These are phyloP conservation scores for Sebastolobus alascanus DNA, from an alignment of 2,797 vertebrate species.

Conservation along the genomic window DNA sequence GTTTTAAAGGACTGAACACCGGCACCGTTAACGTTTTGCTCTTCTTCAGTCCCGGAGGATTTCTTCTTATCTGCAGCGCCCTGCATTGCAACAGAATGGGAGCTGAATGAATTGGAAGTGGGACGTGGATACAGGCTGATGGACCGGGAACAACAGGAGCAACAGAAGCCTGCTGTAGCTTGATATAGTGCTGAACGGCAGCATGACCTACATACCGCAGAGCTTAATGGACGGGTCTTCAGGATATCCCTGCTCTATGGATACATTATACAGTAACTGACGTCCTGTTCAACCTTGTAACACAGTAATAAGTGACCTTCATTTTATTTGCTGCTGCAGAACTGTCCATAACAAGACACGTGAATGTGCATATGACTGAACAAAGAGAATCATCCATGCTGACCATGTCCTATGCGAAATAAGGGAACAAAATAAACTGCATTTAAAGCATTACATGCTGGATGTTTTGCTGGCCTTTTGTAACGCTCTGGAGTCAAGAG, in stretches of 20 bases:
- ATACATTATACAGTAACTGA: not conserved
- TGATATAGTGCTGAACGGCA: slow-evolving; percentile 24
- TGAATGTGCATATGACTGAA: slow-evolving; percentile 21
- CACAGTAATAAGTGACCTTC: slow-evolving; percentile 48
- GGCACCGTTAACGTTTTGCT: not conserved
- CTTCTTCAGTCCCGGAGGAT: not conserved
- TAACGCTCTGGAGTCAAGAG: slow-evolving; percentile 2
- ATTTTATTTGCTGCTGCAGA: slow-evolving; percentile 18
- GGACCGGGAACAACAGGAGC: slow-evolving; percentile 37
- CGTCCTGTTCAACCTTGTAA: slow-evolving; percentile 16
- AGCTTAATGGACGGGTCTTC: slow-evolving; percentile 34
- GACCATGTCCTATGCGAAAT: slow-evolving; percentile 32
- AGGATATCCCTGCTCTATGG: slow-evolving; percentile 17
- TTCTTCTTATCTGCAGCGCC: slow-evolving; percentile 22
- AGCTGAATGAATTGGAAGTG: slow-evolving; percentile 30
- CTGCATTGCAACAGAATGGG: slow-evolving; percentile 25
- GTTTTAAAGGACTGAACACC: slow-evolving; percentile 1
- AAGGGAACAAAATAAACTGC: slow-evolving; percentile 4
- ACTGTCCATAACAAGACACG: slow-evolving; percentile 26
- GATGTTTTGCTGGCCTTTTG: slow-evolving; percentile 32
- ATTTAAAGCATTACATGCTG: not conserved
- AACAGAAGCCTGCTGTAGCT: slow-evolving; percentile 21
- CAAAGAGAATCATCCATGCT: not conserved
- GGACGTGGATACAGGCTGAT: slow-evolving; percentile 43
- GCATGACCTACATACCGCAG: slow-evolving; percentile 75